phyloP scores from a whole-genome alignment of 1,140 invertebrate genomes.

The Globodera rostochiensis region DNA sequence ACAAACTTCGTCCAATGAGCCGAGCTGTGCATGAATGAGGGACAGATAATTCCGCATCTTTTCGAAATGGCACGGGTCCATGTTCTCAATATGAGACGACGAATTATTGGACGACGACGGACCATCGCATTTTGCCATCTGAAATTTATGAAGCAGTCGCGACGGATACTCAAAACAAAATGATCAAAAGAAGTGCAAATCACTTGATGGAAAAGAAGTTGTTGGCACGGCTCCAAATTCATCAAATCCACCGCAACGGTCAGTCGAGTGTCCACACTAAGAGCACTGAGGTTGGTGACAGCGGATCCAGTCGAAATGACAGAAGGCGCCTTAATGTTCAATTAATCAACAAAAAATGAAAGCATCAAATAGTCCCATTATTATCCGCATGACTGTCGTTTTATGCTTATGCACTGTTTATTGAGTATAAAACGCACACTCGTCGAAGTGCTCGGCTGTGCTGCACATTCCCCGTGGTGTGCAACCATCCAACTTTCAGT shows the following conservation, averaged over 20 bases:
- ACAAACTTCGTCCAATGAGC: not conserved
- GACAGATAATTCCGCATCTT: slow-evolving; percentile 31
- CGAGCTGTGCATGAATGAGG: not conserved
- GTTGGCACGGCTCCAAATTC: slow-evolving; percentile 1
- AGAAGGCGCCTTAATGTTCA: slow-evolving; percentile 28
- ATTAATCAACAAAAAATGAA: not conserved
- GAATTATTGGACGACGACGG: not conserved
- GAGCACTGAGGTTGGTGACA: slow-evolving; percentile 20
- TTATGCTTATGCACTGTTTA: too few relatives aligned
- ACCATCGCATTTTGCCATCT: not conserved
- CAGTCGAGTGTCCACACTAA: slow-evolving; percentile 32
- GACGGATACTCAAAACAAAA: not conserved
- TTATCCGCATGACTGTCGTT: too few relatives aligned
- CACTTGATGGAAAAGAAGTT: not conserved
- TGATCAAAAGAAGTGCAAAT: not conserved
- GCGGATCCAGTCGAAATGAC: slow-evolving; percentile 20
- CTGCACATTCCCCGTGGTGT: slow-evolving; percentile 8
- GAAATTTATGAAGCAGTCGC: too few relatives aligned
- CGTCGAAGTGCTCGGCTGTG: too few relatives aligned
- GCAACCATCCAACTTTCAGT: slow-evolving; percentile 31
- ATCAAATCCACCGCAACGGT: slow-evolving; percentile 16
- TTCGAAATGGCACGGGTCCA: slow-evolving; percentile 29
- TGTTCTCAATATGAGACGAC: slow-evolving; percentile 20
- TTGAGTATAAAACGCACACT: too few relatives aligned
- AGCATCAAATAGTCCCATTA: not conserved